phyloP scores from a whole-genome alignment of 2,113 vertebrate genomes.

The Cairina moschata region DNA sequence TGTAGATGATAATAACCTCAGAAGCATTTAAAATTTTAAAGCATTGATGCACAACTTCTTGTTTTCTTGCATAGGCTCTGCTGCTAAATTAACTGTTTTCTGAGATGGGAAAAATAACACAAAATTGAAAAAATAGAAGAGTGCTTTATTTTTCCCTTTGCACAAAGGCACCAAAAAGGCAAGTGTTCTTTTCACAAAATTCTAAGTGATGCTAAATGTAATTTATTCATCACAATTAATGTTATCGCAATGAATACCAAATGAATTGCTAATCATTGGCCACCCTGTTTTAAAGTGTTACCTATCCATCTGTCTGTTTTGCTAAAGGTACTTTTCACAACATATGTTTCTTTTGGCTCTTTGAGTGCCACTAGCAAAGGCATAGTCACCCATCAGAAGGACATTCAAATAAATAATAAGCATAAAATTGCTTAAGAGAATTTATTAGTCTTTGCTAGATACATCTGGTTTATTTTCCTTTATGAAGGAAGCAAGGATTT shows the following conservation, averaged over 20 bases:
- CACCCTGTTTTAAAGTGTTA: constrained; percentile 46
- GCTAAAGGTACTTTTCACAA: constrained; percentile 43
- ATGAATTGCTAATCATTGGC: constrained; percentile 58
- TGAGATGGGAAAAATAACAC: background rate
- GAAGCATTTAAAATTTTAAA: background rate
- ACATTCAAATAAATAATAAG: constrained; percentile 2
- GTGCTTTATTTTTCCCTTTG: background rate
- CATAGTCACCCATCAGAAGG: constrained; percentile 1
- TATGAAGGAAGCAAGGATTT: background rate
- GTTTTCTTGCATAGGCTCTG: background rate
- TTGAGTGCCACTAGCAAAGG: constrained; percentile 5
- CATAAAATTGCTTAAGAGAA: background rate
- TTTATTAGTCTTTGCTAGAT: background rate
- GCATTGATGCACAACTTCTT: background rate
- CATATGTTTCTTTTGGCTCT: constrained; percentile 55
- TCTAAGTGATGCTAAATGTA: background rate
- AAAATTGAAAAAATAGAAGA: background rate
- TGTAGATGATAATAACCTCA: background rate
- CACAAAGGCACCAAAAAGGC: background rate
- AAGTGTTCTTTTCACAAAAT: background rate
- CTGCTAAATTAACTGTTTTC: background rate
- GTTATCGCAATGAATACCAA: constrained; percentile 27
- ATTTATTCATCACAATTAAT: constrained; percentile 45
- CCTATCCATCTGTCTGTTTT: constrained; percentile 67
- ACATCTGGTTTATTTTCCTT: background rate